Percentiles rank a stretch among this genome's conserved stretches.
Conservation (phyloP, 2,888 invertebrate species). For the Colostygia pectinataria region DNA sequence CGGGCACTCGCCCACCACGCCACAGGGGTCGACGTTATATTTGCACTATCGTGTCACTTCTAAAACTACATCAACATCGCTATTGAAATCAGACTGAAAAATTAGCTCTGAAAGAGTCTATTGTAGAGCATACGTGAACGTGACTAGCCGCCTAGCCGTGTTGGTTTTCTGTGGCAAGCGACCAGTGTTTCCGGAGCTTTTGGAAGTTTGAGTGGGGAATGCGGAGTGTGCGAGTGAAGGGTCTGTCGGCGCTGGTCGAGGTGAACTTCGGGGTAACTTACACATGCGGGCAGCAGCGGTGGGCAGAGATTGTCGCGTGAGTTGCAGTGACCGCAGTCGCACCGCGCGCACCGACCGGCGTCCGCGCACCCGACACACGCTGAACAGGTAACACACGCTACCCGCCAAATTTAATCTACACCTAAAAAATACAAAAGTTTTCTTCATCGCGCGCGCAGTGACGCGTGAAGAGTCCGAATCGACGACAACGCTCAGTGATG, state of each 20-base stretch:
- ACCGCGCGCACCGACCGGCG: conserved; percentile 70
- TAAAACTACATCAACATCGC: too few relatives aligned
- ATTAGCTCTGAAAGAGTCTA: conserved; percentile 45
- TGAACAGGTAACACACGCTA: conserved; percentile 69
- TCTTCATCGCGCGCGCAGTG: conserved; percentile 67
- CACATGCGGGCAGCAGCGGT: conserved; percentile 58
- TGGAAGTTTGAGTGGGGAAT: conserved; percentile 13
- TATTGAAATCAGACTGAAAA: conserved; percentile 57
- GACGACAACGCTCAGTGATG: conserved; percentile 54
- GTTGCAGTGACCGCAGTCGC: conserved; percentile 71
- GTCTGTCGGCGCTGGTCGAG: conserved; percentile 46
- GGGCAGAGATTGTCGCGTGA: conserved; percentile 64
- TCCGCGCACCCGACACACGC: conserved; percentile 71
- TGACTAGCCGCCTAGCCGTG: conserved; percentile 41
- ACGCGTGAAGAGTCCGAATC: conserved; percentile 67
- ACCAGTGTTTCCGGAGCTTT: conserved; percentile 45
- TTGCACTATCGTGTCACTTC: too few relatives aligned
- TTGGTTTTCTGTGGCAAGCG: conserved; percentile 30
- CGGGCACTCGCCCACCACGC: too few relatives aligned
- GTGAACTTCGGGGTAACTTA: conserved; percentile 65
- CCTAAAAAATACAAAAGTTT: conserved; percentile 47
- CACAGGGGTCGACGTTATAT: too few relatives aligned
- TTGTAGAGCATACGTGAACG: conserved; percentile 38
- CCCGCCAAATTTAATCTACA: conserved; percentile 69
- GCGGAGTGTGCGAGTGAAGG: conserved; percentile 21